Percentiles rank a stretch among this genome's conserved stretches.
These are phyloP conservation scores for Protodeltote pygarga DNA, from an alignment of 2,888 invertebrate genomes.

Conservation along the genomic window DNA sequence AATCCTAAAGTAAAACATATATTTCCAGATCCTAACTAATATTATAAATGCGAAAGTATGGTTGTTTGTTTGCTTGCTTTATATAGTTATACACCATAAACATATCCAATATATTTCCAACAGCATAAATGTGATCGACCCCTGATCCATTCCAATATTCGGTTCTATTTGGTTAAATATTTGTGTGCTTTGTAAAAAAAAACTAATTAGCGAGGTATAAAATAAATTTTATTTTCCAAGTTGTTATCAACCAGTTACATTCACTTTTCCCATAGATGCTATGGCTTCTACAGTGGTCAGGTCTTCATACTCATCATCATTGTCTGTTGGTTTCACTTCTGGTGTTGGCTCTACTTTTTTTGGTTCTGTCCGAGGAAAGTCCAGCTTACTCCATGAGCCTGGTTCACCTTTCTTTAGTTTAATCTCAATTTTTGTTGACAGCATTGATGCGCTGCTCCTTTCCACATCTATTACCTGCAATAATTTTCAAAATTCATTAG, in stretches of 20 bases:
- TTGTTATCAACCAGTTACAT: slow-evolving; percentile 62
- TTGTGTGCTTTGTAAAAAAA: slow-evolving; percentile 17
- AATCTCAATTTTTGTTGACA: slow-evolving; percentile 96
- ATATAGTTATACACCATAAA: no score
- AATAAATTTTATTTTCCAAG: neutral
- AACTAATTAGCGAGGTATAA: slow-evolving; percentile 5
- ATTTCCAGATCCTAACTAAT: no score
- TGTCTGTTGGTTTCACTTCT: slow-evolving; percentile 60
- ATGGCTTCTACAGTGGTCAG: slow-evolving; percentile 89
- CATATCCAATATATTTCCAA: no score
- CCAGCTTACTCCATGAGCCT: slow-evolving; percentile 93
- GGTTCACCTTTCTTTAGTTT: slow-evolving; percentile 95
- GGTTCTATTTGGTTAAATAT: no score
- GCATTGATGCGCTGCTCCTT: slow-evolving; percentile 91
- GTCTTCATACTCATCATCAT: slow-evolving; percentile 90
- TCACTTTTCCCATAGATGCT: slow-evolving; percentile 76
- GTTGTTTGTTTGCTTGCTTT: no score
- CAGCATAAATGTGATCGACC: no score
- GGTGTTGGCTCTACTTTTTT: slow-evolving; percentile 55
- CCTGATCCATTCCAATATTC: no score
- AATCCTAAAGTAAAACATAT: no score
- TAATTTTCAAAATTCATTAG: neutral
- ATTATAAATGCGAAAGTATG: no score
- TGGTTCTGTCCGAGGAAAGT: slow-evolving; percentile 84
- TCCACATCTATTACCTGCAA: slow-evolving; percentile 92